Conservation (phyloP, 2,888 invertebrate species). For the Tetheella fluctuosa region DNA sequence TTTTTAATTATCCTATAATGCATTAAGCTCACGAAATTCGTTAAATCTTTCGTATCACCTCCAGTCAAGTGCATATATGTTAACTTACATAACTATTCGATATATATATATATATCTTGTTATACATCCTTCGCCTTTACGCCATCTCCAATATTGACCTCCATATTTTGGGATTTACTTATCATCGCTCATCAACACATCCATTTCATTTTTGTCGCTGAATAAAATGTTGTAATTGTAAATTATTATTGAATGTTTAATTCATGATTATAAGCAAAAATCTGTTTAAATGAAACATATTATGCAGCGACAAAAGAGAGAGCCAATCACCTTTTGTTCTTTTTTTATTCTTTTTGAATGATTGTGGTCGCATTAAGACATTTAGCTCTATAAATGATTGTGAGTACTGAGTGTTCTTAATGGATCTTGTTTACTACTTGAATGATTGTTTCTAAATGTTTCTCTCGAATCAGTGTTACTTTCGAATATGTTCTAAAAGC, state of each 20-base stretch:
- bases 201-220: constrained; percentile 54
- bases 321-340: constrained; percentile 65
- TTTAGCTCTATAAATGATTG: constrained; percentile 62
- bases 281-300: constrained; percentile 26
- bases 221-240: constrained; percentile 28
- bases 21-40: constrained; percentile 55
- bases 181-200: constrained; percentile 51
- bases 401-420: constrained; percentile 71
- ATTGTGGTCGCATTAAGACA: constrained; percentile 68
- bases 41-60: constrained; percentile 51
- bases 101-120: constrained; percentile 45
- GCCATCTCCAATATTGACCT: constrained; percentile 52
- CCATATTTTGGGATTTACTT: constrained; percentile 49
- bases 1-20: constrained; percentile 51
- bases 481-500: constrained; percentile 52
- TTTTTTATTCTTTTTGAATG: constrained; percentile 69
- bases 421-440: constrained; percentile 27
- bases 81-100: constrained; percentile 29
- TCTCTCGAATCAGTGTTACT: constrained; percentile 54
- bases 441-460: constrained; percentile 45
- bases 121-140: constrained; percentile 56
- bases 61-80: constrained; percentile 37
- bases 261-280: too few relatives aligned
- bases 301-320: constrained; percentile 52
- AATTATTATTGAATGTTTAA: too few relatives aligned